Evolutionary conservation across 2,113 vertebrate genomes (phyloP).

Genomic region (Lepus americanus): DNA sequence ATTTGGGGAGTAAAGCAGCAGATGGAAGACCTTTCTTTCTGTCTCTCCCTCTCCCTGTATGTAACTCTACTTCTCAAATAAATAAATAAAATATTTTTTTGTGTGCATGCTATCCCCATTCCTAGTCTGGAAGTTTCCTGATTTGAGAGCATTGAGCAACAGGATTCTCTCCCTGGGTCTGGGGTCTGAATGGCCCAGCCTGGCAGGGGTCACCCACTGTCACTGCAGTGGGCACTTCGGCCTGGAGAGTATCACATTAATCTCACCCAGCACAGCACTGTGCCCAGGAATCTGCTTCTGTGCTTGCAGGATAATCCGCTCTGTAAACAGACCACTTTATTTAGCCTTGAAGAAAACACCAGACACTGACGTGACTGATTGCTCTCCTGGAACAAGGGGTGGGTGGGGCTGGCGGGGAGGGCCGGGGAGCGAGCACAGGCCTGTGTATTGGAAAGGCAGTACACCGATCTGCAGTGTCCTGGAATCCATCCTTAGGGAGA

Average conservation of each 20-base stretch:
- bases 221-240: background rate
- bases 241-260: background rate
- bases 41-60: too few species aligned
- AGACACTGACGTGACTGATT: background rate
- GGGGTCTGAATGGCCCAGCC: background rate
- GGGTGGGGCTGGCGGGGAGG: background rate
- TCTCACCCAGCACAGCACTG: background rate
- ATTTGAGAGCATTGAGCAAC: background rate
- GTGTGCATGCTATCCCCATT: background rate
- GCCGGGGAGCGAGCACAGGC: background rate
- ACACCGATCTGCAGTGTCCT: background rate
- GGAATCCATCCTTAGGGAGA: background rate
- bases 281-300: slow-evolving; percentile 24
- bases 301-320: background rate
- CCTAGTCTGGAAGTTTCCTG: background rate
- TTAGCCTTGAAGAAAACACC: background rate
- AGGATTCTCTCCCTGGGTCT: background rate
- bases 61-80: too few species aligned
- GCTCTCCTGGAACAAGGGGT: background rate
- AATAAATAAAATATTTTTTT: too few species aligned
- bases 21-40: too few species aligned
- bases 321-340: background rate
- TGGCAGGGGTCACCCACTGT: background rate
- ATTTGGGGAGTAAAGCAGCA: too few species aligned
- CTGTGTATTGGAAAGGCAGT: background rate